A percentile compares a stretch with the other conserved stretches of the same genome.
phyloP scores from a whole-genome alignment of 1,140 invertebrate species.

The Drosophila suzukii region DNA sequence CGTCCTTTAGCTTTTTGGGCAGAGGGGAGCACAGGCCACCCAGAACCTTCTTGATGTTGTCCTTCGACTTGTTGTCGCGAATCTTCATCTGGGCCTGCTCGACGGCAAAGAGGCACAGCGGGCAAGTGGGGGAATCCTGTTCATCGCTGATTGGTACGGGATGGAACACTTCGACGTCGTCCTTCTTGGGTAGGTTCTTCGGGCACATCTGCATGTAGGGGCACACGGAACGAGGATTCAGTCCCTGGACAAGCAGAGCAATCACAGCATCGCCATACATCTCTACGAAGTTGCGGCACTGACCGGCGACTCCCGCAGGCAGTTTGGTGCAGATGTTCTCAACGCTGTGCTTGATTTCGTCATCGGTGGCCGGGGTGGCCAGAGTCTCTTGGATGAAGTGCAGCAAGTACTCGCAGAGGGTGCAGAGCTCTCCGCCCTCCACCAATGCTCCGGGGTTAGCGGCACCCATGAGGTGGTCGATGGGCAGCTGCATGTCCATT shows the following conservation, averaged over 20 bases:
- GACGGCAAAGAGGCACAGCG: conserved; percentile 93
- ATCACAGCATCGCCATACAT: conserved; percentile 91
- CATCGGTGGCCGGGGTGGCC: conserved; percentile 89
- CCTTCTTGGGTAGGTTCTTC: conserved; percentile 84
- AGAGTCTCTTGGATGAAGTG: conserved; percentile 91
- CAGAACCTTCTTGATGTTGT: conserved; percentile 89
- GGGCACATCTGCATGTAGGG: conserved; percentile 85
- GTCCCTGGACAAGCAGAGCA: conserved; percentile 91
- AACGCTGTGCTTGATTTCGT: conserved; percentile 87
- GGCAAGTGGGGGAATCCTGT: conserved; percentile 88
- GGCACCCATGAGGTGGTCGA: conserved; percentile 87
- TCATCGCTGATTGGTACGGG: conserved; percentile 50
- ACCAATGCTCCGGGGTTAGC: conserved; percentile 84
- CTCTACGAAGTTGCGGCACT: conserved; percentile 91
- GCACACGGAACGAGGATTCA: conserved; percentile 89
- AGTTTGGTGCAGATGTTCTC: conserved; percentile 89
- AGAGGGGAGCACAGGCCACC: conserved; percentile 90
- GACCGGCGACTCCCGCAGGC: conserved; percentile 87
- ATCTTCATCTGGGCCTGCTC: conserved; percentile 85
- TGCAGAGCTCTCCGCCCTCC: conserved; percentile 87
- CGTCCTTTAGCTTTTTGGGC: conserved; percentile 86
- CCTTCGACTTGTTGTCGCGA: conserved; percentile 84
- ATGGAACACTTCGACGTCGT: conserved; percentile 85
- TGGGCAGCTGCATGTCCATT: conserved; percentile 86
- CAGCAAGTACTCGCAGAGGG: conserved; percentile 92